A percentile compares a stretch with the other conserved stretches of the same genome.
Conservation (phyloP, 92 coral and sea anemone species). For the Bergia sp. region DNA sequence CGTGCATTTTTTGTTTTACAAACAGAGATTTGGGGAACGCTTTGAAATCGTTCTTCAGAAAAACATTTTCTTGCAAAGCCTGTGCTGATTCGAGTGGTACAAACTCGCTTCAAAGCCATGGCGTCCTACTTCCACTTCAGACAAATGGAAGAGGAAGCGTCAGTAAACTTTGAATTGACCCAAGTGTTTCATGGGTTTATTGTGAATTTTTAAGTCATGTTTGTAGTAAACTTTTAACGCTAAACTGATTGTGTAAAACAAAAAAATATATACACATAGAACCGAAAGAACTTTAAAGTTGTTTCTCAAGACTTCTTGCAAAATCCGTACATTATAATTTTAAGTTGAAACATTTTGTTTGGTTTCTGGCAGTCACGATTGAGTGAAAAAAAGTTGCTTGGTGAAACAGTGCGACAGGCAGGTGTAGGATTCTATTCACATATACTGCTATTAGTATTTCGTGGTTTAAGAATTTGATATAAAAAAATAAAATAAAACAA, state of each 20-base stretch:
- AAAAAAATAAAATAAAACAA: too few species aligned
- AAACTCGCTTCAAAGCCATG: not conserved
- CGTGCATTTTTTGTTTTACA: slow-evolving; percentile 78
- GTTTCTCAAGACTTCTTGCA: not conserved
- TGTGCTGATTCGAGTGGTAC: not conserved
- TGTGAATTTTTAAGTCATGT: too few species aligned
- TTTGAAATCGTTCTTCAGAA: slow-evolving; percentile 37
- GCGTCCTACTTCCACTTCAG: not conserved
- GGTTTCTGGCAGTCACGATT: not conserved
- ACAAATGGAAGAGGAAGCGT: not conserved
- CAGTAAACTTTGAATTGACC: not conserved
- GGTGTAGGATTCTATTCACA: not conserved
- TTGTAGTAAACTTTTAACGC: too few species aligned
- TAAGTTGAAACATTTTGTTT: not conserved
- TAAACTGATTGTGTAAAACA: not conserved
- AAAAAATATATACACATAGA: too few species aligned
- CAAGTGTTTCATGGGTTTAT: not conserved
- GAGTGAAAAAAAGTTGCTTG: not conserved
- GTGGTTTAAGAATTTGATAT: not conserved
- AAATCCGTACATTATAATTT: not conserved
- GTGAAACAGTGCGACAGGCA: not conserved
- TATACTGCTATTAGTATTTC: not conserved
- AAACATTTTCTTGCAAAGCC: slow-evolving; percentile 12
- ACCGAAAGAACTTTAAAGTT: not conserved
- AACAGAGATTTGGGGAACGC: slow-evolving; percentile 75